A percentile compares a stretch with the other conserved stretches of the same genome.
Evolutionary conservation across 1,140 invertebrate species (phyloP).

Genomic region (Atta texana): DNA sequence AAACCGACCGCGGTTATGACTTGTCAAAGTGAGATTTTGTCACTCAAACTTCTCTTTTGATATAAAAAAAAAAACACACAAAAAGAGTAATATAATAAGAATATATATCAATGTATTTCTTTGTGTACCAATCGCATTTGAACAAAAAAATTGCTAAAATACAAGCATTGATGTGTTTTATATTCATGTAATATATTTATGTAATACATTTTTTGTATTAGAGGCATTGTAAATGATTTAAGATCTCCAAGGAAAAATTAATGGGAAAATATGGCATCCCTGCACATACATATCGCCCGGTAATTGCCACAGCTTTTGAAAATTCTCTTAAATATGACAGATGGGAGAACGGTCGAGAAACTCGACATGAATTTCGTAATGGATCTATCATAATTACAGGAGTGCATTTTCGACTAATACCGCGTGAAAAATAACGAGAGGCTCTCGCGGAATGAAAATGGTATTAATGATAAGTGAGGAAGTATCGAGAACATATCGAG

Average conservation of each 20-base stretch:
- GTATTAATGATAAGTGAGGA: slow-evolving; percentile 27
- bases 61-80: background rate
- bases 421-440: slow-evolving; percentile 23
- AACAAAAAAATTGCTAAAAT: background rate
- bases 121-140: background rate
- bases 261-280: slow-evolving; percentile 37
- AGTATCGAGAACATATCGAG: slow-evolving; percentile 30
- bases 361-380: slow-evolving; percentile 19
- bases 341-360: slow-evolving; percentile 3
- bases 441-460: background rate
- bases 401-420: slow-evolving; percentile 4
- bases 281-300: slow-evolving; percentile 48
- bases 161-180: background rate
- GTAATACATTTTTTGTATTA: background rate
- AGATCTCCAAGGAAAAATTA: slow-evolving; percentile 4
- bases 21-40: slow-evolving; percentile 5
- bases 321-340: slow-evolving; percentile 20
- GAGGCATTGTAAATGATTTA: background rate
- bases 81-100: background rate
- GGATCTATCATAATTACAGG: slow-evolving; percentile 52
- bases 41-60: slow-evolving; percentile 1
- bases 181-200: background rate
- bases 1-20: background rate
- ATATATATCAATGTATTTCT: background rate
- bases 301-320: slow-evolving; percentile 44